Base-by-base conservation (phyloP, 2,888 invertebrate species). In the Nemapogon koenigi region DNA sequence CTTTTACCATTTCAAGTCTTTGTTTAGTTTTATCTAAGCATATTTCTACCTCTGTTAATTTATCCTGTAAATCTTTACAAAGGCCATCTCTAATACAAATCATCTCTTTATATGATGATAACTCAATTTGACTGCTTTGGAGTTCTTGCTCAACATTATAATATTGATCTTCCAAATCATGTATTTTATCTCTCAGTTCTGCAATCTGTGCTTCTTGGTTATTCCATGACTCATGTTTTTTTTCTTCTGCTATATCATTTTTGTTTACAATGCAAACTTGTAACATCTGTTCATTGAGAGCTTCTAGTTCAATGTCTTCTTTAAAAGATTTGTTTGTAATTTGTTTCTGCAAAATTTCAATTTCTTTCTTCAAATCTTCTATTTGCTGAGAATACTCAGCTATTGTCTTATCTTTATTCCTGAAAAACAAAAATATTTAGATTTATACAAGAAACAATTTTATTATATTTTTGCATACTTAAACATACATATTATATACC, bases 1-100 rank as follows among this genome's bases (percentile, higher is more conserved):
- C 72, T 52, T 79, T 78, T 1, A 80, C 76, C 72, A 79, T 72
- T 56, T 78, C 76, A 26, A 78, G 56, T 41, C 75, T 61, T 49
- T 76, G 70, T 29, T 52, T 57, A n/a, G 68, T 66, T 57, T 78
- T 73, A 33, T 70, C 69, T 14, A 76, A 46, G 35, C 53, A 51
- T 35, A 50, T 54, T 55, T 75, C 75, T 37, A 59, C 55, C 42
- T 56, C 55, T 26, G 65, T 66, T 14, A 78, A 51, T 55, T 78
- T 78, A 16, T 66, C 59, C 48, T 78, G 78, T 10, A 78, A 55
- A 49, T 78, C 78, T 47, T 72, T 62, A 45, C 78, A 78, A 19
- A 78, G 52, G 42, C 67, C 72, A 43, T 78, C 78, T 43, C 78
- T 57, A 10, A 78, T 71, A 16, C 52, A 62, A 36, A 78, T 75